A percentile compares a stretch with the other conserved stretches of the same genome.
These are phyloP conservation scores for Galaxias olidus DNA, from an alignment of 2,797 vertebrate species.

Conservation along the genomic window DNA sequence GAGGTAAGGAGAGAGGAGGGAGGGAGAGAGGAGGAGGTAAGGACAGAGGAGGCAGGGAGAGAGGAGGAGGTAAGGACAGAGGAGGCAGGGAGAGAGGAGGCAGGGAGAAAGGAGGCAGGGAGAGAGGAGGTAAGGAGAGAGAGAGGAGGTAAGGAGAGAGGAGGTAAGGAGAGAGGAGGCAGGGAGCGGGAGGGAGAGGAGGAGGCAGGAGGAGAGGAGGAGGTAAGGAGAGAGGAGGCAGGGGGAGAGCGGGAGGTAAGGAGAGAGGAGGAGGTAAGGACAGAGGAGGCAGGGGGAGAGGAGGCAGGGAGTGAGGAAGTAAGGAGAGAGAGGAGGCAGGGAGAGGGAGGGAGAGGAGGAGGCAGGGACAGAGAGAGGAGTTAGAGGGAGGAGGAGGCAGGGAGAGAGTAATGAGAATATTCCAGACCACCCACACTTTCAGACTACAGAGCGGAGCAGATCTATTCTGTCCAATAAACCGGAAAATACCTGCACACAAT, in stretches of 20 bases:
- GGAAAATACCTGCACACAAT: conserved; percentile 63
- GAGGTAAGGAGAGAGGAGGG: not conserved
- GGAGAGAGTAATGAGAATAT: not conserved
- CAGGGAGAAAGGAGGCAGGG: not conserved
- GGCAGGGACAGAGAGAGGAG: not conserved
- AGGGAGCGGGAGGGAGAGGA: conserved; percentile 1
- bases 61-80: not conserved
- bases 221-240: not conserved
- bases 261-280: not conserved
- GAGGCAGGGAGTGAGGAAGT: not conserved
- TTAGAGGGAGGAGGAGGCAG: not conserved
- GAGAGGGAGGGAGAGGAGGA: not conserved
- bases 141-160: not conserved
- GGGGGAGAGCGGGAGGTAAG: not conserved
- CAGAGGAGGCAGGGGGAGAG: not conserved
- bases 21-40: too few species aligned
- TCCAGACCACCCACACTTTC: too few species aligned
- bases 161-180: not conserved
- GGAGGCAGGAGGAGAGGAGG: not conserved
- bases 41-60: too few species aligned
- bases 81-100: not conserved
- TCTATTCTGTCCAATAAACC: conserved; percentile 65
- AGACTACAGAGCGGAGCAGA: conserved; percentile 7
- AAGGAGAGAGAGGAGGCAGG: not conserved
- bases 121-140: not conserved